These are phyloP conservation scores for Pyrrhosoma nymphula DNA, from an alignment of 2,888 invertebrate species.

Conservation along the genomic window DNA sequence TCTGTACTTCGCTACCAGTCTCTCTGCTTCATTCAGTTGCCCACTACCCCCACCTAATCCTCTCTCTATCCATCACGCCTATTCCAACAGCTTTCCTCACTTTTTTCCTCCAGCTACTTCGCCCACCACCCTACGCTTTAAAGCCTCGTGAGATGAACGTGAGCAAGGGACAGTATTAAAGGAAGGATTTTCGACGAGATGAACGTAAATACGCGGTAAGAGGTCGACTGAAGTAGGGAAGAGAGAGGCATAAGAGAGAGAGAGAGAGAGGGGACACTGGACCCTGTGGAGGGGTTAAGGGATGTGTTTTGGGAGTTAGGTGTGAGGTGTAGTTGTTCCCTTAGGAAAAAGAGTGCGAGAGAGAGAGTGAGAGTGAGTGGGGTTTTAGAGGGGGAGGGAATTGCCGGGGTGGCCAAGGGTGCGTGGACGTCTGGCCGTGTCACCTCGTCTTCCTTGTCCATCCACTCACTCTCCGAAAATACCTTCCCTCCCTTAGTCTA, in stretches of 20 bases:
- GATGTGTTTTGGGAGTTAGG: neutral
- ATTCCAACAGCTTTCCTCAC: neutral
- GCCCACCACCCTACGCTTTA: neutral
- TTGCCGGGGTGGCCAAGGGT: slow-evolving; percentile 7
- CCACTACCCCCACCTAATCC: neutral
- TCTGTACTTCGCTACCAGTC: neutral
- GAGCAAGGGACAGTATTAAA: slow-evolving; percentile 28
- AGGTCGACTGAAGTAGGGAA: slow-evolving; percentile 2
- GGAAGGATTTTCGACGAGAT: slow-evolving; percentile 50
- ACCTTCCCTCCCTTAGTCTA: neutral
- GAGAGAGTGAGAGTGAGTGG: neutral
- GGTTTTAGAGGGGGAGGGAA: neutral
- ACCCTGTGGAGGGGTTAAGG: neutral
- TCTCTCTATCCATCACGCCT: neutral
- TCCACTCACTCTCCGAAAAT: neutral
- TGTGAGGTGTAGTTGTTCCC: slow-evolving; percentile 4
- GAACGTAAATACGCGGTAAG: slow-evolving; percentile 48
- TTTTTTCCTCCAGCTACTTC: neutral
- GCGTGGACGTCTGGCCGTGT: slow-evolving; percentile 41
- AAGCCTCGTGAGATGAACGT: slow-evolving; percentile 51
- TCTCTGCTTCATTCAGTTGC: neutral
- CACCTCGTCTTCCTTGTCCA: slow-evolving; percentile 30
- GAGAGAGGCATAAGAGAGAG: neutral
- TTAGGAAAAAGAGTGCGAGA: neutral
- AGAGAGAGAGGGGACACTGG: neutral